phyloP scores from a whole-genome alignment of 2,888 invertebrate species.

The Leptinotarsa peninsularis region DNA sequence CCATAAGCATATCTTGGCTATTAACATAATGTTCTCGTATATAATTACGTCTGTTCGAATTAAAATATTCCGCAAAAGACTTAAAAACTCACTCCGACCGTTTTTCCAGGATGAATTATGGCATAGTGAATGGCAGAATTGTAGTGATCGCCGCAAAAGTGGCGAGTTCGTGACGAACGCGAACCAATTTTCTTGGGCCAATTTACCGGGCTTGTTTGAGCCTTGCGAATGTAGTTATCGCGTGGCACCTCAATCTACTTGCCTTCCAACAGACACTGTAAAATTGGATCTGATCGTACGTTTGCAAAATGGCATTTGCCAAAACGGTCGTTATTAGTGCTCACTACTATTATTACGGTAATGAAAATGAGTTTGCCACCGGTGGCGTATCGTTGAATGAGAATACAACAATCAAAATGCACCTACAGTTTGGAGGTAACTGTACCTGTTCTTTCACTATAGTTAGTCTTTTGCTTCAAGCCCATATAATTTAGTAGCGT shows the following conservation, averaged over 20 bases:
- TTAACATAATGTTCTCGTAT: conserved; percentile 10
- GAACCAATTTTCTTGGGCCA: neutral
- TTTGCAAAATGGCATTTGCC: conserved; percentile 9
- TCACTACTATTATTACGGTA: neutral
- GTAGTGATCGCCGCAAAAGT: conserved; percentile 5
- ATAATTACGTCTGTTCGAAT: neutral
- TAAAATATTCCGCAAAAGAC: neutral
- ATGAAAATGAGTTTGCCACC: neutral
- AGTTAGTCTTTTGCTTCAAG: no score
- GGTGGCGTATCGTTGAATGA: neutral
- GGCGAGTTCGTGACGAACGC: conserved; percentile 2
- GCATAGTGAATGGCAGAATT: conserved; percentile 1
- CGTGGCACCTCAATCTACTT: conserved; percentile 13
- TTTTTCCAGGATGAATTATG: conserved; percentile 7
- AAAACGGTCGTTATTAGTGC: neutral
- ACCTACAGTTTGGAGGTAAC: no score
- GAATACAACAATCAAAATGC: neutral
- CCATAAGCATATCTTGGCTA: neutral
- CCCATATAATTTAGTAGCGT: no score
- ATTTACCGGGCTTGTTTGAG: neutral
- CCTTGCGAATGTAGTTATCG: conserved; percentile 7
- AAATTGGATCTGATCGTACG: conserved; percentile 1
- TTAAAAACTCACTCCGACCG: neutral
- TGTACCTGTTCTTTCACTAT: no score
- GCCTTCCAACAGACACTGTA: conserved; percentile 9